A percentile compares a stretch with the other conserved stretches of the same genome.
Evolutionary conservation across 2,888 invertebrate species (phyloP).

Genomic region (Calephelis perditalis): DNA sequence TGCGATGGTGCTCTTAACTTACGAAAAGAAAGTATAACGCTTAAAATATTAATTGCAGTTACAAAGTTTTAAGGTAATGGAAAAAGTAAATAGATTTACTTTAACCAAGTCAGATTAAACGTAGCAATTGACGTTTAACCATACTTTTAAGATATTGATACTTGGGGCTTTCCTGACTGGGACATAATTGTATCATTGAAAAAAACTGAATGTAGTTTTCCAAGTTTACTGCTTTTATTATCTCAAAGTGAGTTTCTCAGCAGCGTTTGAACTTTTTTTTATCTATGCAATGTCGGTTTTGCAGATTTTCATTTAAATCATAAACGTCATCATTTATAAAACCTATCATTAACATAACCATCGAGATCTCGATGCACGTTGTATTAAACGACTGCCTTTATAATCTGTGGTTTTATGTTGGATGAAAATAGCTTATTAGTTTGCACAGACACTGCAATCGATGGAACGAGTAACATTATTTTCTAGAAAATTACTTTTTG

Average conservation of each 20-base stretch:
- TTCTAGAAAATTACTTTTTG: slow-evolving; percentile 28
- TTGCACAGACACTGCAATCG: slow-evolving; percentile 26
- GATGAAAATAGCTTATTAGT: slow-evolving; percentile 25
- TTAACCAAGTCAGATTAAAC: too few species aligned
- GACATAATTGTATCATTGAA: too few species aligned
- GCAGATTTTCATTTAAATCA: slow-evolving; percentile 15
- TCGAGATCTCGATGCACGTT: slow-evolving; percentile 24
- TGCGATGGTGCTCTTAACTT: too few species aligned
- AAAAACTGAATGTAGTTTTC: neutral
- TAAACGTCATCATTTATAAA: slow-evolving; percentile 31
- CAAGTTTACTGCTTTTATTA: too few species aligned
- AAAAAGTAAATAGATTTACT: too few species aligned
- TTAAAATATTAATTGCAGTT: too few species aligned
- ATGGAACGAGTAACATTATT: slow-evolving; percentile 28
- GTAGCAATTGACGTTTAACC: too few species aligned
- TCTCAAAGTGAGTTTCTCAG: too few species aligned
- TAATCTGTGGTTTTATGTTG: slow-evolving; percentile 29
- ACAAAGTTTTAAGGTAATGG: too few species aligned
- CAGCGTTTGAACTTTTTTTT: neutral
- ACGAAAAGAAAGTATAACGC: too few species aligned
- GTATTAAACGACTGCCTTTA: slow-evolving; percentile 33
- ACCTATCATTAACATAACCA: slow-evolving; percentile 28
- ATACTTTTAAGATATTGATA: too few species aligned
- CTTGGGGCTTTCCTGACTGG: too few species aligned
- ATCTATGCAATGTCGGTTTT: neutral